These are phyloP conservation scores for Pyrgus malvae DNA, from an alignment of 2,888 invertebrate genomes.

Conservation along the genomic window DNA sequence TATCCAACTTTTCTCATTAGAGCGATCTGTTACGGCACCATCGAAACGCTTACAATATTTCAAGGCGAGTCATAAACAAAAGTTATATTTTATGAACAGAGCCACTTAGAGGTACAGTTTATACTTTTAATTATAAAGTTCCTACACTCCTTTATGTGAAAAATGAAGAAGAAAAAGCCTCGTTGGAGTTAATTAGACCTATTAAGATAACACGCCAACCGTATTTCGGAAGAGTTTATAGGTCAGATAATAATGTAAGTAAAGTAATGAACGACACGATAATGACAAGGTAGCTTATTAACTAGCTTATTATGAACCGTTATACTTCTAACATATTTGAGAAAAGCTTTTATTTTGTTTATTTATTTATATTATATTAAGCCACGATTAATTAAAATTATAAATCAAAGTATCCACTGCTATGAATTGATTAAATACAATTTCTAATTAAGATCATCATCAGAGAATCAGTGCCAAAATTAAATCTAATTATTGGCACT, in stretches of 20 bases:
- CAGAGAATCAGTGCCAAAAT: too few species aligned
- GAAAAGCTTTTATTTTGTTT: too few species aligned
- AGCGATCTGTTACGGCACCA: conserved; percentile 61
- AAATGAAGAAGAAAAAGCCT: conserved; percentile 4
- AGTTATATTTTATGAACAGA: conserved; percentile 36
- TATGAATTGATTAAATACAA: too few species aligned
- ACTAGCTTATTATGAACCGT: too few species aligned
- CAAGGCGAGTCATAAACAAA: conserved; percentile 35
- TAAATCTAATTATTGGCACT: too few species aligned
- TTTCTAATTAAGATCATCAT: too few species aligned
- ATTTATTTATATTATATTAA: too few species aligned
- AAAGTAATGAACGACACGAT: not conserved
- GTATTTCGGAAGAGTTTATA: conserved; percentile 7
- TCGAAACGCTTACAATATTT: conserved; percentile 56
- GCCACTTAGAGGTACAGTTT: conserved; percentile 40
- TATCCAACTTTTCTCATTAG: conserved; percentile 77
- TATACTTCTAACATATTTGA: too few species aligned
- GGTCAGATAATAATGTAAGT: not conserved
- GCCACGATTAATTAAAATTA: too few species aligned
- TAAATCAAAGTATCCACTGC: too few species aligned
- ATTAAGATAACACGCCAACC: conserved; percentile 4
- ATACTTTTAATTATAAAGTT: conserved; percentile 24
- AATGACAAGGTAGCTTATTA: not conserved
- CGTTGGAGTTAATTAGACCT: conserved; percentile 14
- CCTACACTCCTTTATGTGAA: conserved; percentile 2